phyloP scores from a whole-genome alignment of 2,797 vertebrate genomes.

The Lacerta bilineata region DNA sequence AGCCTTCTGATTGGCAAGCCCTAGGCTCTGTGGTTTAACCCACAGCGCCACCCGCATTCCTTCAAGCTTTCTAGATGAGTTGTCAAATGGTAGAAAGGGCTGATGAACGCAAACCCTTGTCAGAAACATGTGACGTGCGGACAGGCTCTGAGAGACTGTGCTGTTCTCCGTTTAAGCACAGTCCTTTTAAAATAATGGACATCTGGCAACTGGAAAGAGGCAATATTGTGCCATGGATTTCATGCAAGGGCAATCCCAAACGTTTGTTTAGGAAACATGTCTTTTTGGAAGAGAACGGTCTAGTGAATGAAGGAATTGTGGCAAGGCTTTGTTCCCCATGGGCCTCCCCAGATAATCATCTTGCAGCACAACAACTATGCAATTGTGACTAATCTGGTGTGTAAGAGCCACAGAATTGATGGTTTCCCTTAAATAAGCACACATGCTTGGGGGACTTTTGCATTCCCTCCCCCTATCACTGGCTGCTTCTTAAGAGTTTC shows the following conservation, averaged over 20 bases:
- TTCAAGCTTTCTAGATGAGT: background rate
- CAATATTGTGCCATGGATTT: conserved; percentile 19
- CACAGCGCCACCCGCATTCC: too few relatives aligned
- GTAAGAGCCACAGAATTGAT: background rate
- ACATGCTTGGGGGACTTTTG: background rate
- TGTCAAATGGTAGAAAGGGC: background rate
- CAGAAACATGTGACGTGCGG: background rate
- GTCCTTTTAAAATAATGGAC: background rate
- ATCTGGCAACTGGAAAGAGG: background rate
- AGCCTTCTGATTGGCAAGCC: too few relatives aligned
- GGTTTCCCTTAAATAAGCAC: background rate
- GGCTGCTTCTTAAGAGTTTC: background rate
- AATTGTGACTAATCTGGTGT: background rate
- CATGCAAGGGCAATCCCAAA: conserved; percentile 36
- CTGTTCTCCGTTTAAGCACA: background rate
- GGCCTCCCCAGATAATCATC: background rate
- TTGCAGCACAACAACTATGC: background rate
- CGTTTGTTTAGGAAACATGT: conserved; percentile 37
- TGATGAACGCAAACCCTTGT: background rate
- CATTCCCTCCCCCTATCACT: background rate
- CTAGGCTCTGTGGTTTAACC: too few relatives aligned
- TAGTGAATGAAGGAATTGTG: conserved; percentile 16
- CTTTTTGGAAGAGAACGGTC: conserved; percentile 35
- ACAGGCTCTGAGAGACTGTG: background rate
- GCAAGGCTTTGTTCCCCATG: background rate